These are phyloP conservation scores for Rousettus leschenaultii DNA, from an alignment of 2,113 vertebrate species.

Conservation along the genomic window DNA sequence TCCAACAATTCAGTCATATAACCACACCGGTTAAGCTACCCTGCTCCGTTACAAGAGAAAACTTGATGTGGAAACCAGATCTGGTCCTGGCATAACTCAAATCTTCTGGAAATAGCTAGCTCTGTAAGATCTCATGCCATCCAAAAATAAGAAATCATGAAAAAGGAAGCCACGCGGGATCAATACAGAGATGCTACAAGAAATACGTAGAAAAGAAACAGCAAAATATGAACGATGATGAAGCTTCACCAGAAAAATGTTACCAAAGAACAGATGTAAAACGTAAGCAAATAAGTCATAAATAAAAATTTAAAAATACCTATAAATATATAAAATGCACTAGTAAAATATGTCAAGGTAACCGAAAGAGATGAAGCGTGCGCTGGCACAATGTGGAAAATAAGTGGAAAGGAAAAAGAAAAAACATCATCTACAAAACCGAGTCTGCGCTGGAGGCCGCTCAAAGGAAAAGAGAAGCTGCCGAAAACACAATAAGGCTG, in stretches of 20 bases:
- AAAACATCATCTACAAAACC: neutral
- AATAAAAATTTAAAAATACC: neutral
- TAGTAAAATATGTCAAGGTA: neutral
- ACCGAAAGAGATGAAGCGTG: neutral
- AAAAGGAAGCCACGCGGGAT: neutral
- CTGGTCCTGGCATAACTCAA: neutral
- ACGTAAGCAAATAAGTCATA: conserved; percentile 21
- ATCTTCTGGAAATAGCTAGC: neutral
- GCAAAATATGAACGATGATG: neutral
- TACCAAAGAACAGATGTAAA: neutral
- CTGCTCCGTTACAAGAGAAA: neutral
- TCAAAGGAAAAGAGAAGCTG: neutral
- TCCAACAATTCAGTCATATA: neutral
- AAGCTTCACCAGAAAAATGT: neutral
- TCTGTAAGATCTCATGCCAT: neutral
- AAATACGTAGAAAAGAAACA: neutral
- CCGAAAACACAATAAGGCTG: neutral
- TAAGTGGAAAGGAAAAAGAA: neutral
- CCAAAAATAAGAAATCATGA: neutral
- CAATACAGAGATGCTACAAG: neutral
- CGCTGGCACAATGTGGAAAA: neutral
- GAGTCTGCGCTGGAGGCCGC: neutral
- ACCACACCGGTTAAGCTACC: neutral
- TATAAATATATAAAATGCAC: neutral
- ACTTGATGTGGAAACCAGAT: neutral